Conservation (phyloP, 2,113 vertebrate genomes). For the Pseudopipra pipra region DNA sequence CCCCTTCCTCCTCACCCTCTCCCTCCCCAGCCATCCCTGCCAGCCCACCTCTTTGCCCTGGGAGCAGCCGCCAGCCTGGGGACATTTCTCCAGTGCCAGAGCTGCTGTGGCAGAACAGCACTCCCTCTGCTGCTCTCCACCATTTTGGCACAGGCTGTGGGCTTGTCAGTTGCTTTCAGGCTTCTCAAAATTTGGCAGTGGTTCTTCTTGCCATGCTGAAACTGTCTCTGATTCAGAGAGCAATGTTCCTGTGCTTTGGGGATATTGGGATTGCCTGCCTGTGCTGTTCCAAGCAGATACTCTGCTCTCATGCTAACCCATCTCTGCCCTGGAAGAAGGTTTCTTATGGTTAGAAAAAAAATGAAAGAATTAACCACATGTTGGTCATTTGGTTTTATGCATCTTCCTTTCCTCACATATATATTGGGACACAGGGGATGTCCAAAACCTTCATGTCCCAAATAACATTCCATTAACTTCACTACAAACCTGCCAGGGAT, state of each 20-base stretch:
- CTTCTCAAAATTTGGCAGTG: neutral
- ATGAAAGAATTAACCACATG: neutral
- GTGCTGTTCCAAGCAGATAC: neutral
- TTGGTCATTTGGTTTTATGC: neutral
- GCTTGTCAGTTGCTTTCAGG: neutral
- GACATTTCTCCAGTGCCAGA: neutral
- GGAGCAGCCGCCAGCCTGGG: neutral
- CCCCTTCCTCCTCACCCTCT: neutral
- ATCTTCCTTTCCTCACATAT: neutral
- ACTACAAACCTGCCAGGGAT: neutral
- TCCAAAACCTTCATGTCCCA: neutral
- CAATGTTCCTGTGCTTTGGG: neutral
- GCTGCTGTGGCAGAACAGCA: neutral
- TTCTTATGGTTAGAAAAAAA: neutral
- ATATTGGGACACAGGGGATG: neutral
- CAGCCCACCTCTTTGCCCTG: neutral
- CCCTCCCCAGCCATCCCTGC: neutral
- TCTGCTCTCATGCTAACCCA: neutral
- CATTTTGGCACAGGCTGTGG: neutral
- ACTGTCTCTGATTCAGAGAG: neutral
- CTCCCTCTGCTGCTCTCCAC: rapidly evolving
- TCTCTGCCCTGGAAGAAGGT: neutral
- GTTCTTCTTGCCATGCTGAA: neutral
- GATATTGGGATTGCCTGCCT: neutral
- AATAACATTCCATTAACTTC: neutral